Base-by-base conservation (phyloP, 2,113 vertebrate genomes). In the Onychorhynchus coronatus region DNA sequence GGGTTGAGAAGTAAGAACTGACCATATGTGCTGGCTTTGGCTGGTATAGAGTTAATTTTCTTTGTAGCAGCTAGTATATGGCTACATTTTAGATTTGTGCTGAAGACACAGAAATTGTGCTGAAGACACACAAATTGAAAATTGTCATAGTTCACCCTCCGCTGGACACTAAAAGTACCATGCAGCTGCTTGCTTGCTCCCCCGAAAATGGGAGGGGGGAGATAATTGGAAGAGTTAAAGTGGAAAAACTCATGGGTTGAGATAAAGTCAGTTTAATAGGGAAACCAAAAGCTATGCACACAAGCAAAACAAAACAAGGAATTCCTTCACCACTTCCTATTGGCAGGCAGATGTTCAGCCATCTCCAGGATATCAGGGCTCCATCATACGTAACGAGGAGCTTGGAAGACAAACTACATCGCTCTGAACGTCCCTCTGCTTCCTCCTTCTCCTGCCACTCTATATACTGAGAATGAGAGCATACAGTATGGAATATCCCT, bases 341-440 rank as follows among this genome's bases (percentile, higher is more conserved):
- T 17, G 61, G 13, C 58, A 50, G 44, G 35, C 16, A 50, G 28
- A 22, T 50, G 35, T 50, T 77, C 35, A 50, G 30, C 30, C 23
- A 41, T 41, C 37, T 14, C 23, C 46, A 52, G 46, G 37, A 52
- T 46, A 50, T 20, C 23, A 25, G 28, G 61, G 74, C 46, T 30
- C 35, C 46, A 50, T 50, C 28, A 50, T 0, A 3, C 1, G 0
- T 47, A 39, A 46, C 9, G 12, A 12, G 37, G n/a, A 56, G 27
- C 21, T 80, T 33, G 27, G 41, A 67, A 31, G 66, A 56, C n/a
- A 67, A 46, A 67, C 31, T 8, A 15, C 16, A 46, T 56, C 27
- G 16, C 21, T 62, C 28, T 27, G 37, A 46, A 56, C 25, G 6
- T 37, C 39, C n/a, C 35, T 41, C 50, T 24, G 35, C 30, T 37